Evolutionary conservation across 1,140 invertebrate species (phyloP), one percentile per base, ranked within the genome.

Genomic region (Steinernema khuongi): DNA sequence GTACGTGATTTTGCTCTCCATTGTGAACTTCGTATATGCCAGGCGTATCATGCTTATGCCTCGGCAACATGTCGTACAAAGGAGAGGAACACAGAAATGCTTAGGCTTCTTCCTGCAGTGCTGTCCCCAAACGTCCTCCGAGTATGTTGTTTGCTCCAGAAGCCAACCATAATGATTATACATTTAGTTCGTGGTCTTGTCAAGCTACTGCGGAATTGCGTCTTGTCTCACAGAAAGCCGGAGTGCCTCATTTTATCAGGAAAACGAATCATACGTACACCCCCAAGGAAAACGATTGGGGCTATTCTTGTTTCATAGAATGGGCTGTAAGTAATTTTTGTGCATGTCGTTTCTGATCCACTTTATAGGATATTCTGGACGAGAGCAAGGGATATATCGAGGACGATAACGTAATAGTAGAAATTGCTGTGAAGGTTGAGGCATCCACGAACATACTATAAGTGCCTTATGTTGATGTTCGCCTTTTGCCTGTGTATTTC

Each of bases 11-110:
- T 78, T 1, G 22, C 50, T 7, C 50, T 26, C 7, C 2, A 60
- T 22, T 7, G 4, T n/a, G 4, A 60, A 7, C 26, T 22, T 14
- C 50, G 4, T 4, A 60, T 60, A 4, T 60, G 82, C 66, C 72
- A 89, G 88, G 88, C 96, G 97, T 88, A 98, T 98, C 66, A 97
- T 99, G 95, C 92, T 96, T 0, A 98, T 98, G 94, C 94, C 93
- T 18, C 88, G 94, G 7, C 84, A 85, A 67, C 83, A 84, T 75
- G 79, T 85, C 50, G 83, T 84, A 14, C 80, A 85, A 72, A 84
- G 85, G 44, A 85, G 85, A 71, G 81, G 81, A 31, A 81, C 81
- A 41, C 86, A 86, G 74, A 87, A 86, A 73, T 87, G 83, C 50
- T 76, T 88, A 22, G 87, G 87, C 2, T 87, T 88, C 73, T 88